Base-by-base conservation (phyloP, 2,113 vertebrate genomes). In the Aythya baeri region DNA sequence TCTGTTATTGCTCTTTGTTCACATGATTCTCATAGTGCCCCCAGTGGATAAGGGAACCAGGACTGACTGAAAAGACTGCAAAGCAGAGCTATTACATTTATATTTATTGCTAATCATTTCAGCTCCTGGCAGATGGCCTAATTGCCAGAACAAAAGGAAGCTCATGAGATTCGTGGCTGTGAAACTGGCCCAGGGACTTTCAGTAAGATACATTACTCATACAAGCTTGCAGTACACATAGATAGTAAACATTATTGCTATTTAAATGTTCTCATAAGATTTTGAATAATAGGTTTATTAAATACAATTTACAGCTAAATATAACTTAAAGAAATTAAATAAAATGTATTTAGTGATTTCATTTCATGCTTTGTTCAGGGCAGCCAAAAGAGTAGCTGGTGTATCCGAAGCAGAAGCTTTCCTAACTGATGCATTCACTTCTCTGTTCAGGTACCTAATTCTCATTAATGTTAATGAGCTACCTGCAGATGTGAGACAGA, bases 41-140 rank as follows among this genome's bases (percentile, higher is more conserved):
- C 62, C 67, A 65, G 85, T 78, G 95, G 54, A 23, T 80, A 67
- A 88, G 67, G 66, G 85, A 78, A 44, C 52, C 55, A 58, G 81
- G 72, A 84, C 83, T 93, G 79, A 86, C 70, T 91, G 71, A 88
- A 82, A 86, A 88, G 75, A 81, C 80, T 91, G 75, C 73, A 92
- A 92, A 95, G 79, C 81, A 84, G 68, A 95, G 77, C 91, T 96
- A 83, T 92, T 97, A 95, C 86, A 91, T 98, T 97, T 97, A 96
- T 97, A 97, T 97, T 97, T 97, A 95, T 86, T 97, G 91, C 90
- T 97, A 92, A 98, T 98, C 94, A 95, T 95, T 97, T 96, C 80
- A 67, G 62, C 81, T 97, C n/a, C 96, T 98, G 97, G 96, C 96
- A 97, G 96, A 85, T 92, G 79, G 96, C 96, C 97, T 98, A 97